A percentile compares a stretch with the other conserved stretches of the same genome.
phyloP scores from a whole-genome alignment of 2,888 invertebrate genomes.

The Cyclophora punctaria region DNA sequence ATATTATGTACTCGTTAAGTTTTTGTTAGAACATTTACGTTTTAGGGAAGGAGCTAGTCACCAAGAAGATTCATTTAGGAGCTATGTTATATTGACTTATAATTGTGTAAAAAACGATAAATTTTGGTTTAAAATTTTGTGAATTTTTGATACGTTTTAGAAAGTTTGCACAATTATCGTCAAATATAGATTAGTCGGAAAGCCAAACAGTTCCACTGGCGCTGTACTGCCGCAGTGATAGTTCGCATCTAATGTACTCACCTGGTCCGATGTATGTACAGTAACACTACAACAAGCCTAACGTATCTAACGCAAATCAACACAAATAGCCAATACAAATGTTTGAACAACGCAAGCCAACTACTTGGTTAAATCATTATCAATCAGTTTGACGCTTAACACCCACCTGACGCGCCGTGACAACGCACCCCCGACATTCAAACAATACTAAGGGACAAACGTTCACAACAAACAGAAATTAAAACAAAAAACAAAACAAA shows the following conservation, averaged over 20 bases:
- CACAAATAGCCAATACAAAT: conserved; percentile 49
- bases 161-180: conserved; percentile 49
- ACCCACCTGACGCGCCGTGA: conserved; percentile 52
- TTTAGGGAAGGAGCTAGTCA: conserved; percentile 7
- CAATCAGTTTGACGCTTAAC: conserved; percentile 60
- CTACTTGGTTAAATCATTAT: conserved; percentile 38
- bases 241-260: too few species aligned
- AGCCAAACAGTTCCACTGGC: conserved; percentile 47
- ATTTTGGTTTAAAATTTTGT: too few species aligned
- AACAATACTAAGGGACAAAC: conserved; percentile 45
- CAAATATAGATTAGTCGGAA: conserved; percentile 37
- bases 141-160: too few species aligned
- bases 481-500: conserved; percentile 35
- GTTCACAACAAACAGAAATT: conserved; percentile 54
- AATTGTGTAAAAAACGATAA: conserved; percentile 41
- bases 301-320: conserved; percentile 63
- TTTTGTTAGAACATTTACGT: too few species aligned
- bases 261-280: conserved; percentile 37
- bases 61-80: too few species aligned
- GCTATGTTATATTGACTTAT: conserved; percentile 14
- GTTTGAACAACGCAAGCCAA: conserved; percentile 58
- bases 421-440: conserved; percentile 29
- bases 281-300: conserved; percentile 67
- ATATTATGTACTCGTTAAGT: conserved; percentile 20
- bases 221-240: conserved; percentile 12